Conservation (phyloP, 2,113 vertebrate species). For the Variabilichromis moorii region DNA sequence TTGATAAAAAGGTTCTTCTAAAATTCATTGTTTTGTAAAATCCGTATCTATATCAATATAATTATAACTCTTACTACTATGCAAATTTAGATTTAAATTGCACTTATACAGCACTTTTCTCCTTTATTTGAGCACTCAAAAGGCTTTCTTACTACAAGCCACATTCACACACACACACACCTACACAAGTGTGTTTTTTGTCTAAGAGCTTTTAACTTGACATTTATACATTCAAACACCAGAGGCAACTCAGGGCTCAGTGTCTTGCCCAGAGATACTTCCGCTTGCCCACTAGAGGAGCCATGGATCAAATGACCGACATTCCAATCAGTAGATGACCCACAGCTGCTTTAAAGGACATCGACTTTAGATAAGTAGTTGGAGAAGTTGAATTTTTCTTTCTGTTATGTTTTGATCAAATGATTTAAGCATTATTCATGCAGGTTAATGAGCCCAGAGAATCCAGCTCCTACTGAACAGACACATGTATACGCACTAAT, state of each 20-base stretch:
- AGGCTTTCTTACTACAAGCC: background rate
- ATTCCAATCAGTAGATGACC: background rate
- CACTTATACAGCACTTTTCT: background rate
- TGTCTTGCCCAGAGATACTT: background rate
- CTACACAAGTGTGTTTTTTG: background rate
- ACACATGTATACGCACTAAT: background rate
- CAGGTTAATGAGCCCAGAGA: background rate
- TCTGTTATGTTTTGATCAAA: background rate
- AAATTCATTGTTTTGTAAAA: background rate
- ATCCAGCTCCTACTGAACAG: background rate
- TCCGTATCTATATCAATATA: accelerated
- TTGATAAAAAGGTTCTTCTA: background rate
- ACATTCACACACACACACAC: background rate
- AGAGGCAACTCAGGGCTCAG: background rate
- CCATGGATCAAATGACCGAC: background rate
- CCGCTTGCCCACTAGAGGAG: background rate
- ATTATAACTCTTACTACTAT: background rate
- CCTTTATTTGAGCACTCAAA: background rate
- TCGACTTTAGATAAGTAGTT: background rate
- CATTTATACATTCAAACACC: background rate
- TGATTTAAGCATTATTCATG: background rate
- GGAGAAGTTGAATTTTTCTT: background rate
- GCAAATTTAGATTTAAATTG: background rate
- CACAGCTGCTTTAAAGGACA: background rate
- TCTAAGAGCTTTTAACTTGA: background rate